These are phyloP conservation scores for Eupithecia vulgata DNA, from an alignment of 2,888 invertebrate species.

Conservation along the genomic window DNA sequence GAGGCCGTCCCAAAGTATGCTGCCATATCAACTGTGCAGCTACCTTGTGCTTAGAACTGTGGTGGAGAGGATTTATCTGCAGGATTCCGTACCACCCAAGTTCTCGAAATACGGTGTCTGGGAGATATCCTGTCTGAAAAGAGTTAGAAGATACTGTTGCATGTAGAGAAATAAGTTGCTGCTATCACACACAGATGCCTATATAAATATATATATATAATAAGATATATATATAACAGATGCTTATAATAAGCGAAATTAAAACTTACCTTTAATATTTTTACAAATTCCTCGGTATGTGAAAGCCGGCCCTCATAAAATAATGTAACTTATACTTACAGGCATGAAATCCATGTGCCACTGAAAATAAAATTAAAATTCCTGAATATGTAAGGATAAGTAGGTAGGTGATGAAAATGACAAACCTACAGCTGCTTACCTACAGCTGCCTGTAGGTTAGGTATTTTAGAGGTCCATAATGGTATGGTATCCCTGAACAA, in stretches of 20 bases:
- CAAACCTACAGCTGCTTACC: too few relatives aligned
- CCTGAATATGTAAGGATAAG: background rate
- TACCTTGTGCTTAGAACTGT: constrained; percentile 74
- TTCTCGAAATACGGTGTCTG: constrained; percentile 77
- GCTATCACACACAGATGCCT: background rate
- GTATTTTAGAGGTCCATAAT: too few relatives aligned
- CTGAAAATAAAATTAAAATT: constrained; percentile 52
- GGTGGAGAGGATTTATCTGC: constrained; percentile 76
- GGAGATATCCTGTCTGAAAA: constrained; percentile 75
- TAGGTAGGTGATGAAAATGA: too few relatives aligned
- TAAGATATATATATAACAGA: too few relatives aligned
- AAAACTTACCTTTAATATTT: background rate
- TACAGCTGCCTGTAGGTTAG: too few relatives aligned
- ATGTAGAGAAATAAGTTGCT: background rate
- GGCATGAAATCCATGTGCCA: constrained; percentile 82
- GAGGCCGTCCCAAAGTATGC: constrained; percentile 76
- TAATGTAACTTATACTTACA: constrained; percentile 53
- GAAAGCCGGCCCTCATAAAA: background rate
- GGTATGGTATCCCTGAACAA: too few relatives aligned
- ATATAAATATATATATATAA: too few relatives aligned
- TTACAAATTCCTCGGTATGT: background rate
- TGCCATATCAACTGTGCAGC: constrained; percentile 80
- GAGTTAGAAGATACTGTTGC: background rate
- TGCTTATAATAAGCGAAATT: too few relatives aligned
- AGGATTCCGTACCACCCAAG: constrained; percentile 80